These are phyloP conservation scores for Lasius platythorax DNA, from an alignment of 2,888 invertebrate species.

Conservation along the genomic window DNA sequence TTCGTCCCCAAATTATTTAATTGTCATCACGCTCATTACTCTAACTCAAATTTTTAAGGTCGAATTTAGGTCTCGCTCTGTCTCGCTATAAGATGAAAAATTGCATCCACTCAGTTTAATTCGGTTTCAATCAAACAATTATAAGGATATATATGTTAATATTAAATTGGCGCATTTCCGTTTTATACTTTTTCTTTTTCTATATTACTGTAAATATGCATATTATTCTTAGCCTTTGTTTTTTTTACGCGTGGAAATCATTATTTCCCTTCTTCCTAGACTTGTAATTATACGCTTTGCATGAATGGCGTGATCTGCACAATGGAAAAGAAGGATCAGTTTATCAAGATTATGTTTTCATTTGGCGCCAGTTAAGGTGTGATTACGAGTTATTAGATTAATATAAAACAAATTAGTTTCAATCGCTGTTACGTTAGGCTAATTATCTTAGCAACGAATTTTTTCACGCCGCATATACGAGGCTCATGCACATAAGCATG, in stretches of 20 bases:
- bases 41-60: not conserved
- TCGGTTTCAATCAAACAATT: not conserved
- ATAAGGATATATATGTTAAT: not conserved
- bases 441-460: slow-evolving; percentile 36
- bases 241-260: not conserved
- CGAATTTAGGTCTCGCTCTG: not conserved
- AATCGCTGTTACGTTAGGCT: not conserved
- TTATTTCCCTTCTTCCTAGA: not conserved
- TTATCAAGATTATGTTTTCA: not conserved
- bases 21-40: slow-evolving; percentile 49
- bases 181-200: not conserved
- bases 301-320: not conserved
- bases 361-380: not conserved
- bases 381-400: not conserved
- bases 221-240: not conserved
- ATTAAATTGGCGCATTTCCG: not conserved
- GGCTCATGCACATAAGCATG: not conserved
- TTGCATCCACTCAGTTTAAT: not conserved
- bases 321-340: not conserved
- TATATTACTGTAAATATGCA: not conserved
- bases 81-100: not conserved
- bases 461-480: not conserved
- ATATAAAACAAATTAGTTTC: slow-evolving; percentile 3
- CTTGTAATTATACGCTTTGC: not conserved
- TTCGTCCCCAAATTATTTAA: slow-evolving; percentile 45